Base-by-base conservation (phyloP, 92 coral and sea anemone genomes). In the Zoanthus sociatus region DNA sequence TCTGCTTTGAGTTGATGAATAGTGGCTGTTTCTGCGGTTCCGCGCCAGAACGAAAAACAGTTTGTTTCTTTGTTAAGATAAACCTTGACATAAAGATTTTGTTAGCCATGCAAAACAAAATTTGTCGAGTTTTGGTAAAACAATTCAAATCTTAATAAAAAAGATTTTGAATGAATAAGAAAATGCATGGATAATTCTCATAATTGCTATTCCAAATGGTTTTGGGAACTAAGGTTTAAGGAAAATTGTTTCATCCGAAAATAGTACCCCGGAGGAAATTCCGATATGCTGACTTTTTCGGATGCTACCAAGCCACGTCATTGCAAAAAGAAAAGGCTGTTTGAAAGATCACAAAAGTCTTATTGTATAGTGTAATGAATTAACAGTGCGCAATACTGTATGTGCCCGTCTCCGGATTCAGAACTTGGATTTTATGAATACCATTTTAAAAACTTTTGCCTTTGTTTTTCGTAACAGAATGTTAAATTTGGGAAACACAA, bases 1-100 rank as follows among this genome's bases (percentile, higher is more conserved):
- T 81, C 85, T 81, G 63, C 17, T 67, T 26, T n/a, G 44, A 81
- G n/a, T 81, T 81, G 85, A 81, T 67, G 85, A 81, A 26, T 64
- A 60, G 73, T 21, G 47, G 14, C 51, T 46, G 47, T 21, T 9
- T 42, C 31, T 53, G 58, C 75, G 46, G 66, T 4, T 18, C 73
- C 74, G 45, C 70, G 12, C 45, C 32, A 31, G 60, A 81, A 50
- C 83, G 75, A 44, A 66, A 81, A 81, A 67, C 75, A 81, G 3
- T 81, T 64, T 81, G 60, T 67, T 66, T 69, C 33, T 13, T 63
- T 63, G 31, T 5, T 20, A 63, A 17, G 7, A 20, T n/a, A 8
- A 16, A 18, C 69, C 61, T 48, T 16, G n/a, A 63, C 4, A 14
- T 9, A 26, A 11, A 70, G 15, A 6, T 70, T 10, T 70, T 2